A percentile compares a stretch with the other conserved stretches of the same genome.
Evolutionary conservation across 2,888 invertebrate genomes (phyloP).

Genomic region (Pharmacophagus antenor): DNA sequence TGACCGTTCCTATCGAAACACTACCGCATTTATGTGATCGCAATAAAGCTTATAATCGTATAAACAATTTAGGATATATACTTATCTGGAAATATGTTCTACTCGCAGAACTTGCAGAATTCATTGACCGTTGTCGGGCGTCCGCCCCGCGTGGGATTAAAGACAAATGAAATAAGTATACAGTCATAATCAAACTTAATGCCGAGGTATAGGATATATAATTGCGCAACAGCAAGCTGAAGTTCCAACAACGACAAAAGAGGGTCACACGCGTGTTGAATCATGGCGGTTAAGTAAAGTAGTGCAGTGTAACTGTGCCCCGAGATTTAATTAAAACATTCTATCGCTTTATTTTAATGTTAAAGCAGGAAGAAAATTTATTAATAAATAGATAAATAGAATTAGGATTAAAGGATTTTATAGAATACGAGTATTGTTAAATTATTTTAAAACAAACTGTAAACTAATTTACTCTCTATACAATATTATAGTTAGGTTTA

Average conservation of each 20-base stretch:
- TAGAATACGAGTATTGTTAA: too few species aligned
- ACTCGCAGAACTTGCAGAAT: constrained; percentile 33
- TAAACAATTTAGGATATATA: constrained; percentile 4
- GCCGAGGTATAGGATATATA: constrained; percentile 38
- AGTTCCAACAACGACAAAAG: constrained; percentile 51
- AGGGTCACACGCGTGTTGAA: constrained; percentile 61
- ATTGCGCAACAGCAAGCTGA: constrained; percentile 27
- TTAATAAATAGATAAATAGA: too few species aligned
- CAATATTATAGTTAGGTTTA: too few species aligned
- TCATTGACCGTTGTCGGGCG: constrained; percentile 54
- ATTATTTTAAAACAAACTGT: too few species aligned
- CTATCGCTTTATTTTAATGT: constrained; percentile 3
- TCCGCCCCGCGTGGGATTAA: constrained; percentile 50
- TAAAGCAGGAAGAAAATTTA: neutral
- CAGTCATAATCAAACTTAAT: constrained; percentile 35
- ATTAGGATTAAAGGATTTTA: too few species aligned
- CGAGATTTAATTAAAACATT: constrained; percentile 38
- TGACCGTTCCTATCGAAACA: constrained; percentile 7
- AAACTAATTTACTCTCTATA: too few species aligned
- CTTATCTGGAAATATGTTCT: constrained; percentile 2
- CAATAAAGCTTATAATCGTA: constrained; percentile 15
- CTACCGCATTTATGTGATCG: neutral
- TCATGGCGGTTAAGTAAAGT: constrained; percentile 59
- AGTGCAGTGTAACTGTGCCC: constrained; percentile 68
- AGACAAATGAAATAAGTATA: constrained; percentile 33